Evolutionary conservation across 2,888 invertebrate genomes (phyloP), one percentile per base, ranked within the genome.

Genomic region (Sabatieria punctata): DNA sequence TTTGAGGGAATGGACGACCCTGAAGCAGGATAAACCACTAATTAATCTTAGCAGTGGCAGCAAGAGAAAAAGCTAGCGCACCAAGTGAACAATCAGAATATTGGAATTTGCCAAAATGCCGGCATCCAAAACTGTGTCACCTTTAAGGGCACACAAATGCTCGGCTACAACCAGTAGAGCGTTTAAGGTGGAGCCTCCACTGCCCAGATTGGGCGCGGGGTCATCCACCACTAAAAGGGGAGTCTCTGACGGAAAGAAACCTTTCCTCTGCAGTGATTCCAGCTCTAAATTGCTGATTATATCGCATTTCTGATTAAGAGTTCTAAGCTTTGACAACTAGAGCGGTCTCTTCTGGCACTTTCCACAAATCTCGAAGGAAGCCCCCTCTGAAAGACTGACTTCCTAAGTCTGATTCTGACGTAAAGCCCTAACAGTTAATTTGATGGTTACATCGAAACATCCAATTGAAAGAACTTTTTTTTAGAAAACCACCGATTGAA

Each of bases 161-260:
- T 72, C 71, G 4, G 68, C 59, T 13, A 69, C 65, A 23, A 71
- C 63, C 11, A 73, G 58, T 18, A 73, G 56, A 2, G 73, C 72
- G 58, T 73, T 73, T 41, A 73, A 58, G 1, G 72, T 71, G 26
- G 72, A 72, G 8, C 72, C 72, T 19, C 72, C 72, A 62, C 71
- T 73, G 46, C 71, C 72, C 22, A 71, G 64, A 37, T 62, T 57
- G 4, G 55, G 49, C 33, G 61, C 63, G 18, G 68, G 69, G 51
- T 69, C 70, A 45, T 69, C 67, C 13, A 67, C 84, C 2, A 64
- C 60, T 40, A 69, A 49, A 21, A 67, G 45, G 22, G 64, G 55
- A 1, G 59, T 57, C 41, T 59, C 59, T 41, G 56, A 52, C 45
- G 57, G 57, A 36, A 68, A 59, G 21, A 58, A 51, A 8, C 65